Evolutionary conservation across 1,140 invertebrate genomes (phyloP), one percentile per base, ranked within the genome.

Genomic region (Drosophila repleta): DNA sequence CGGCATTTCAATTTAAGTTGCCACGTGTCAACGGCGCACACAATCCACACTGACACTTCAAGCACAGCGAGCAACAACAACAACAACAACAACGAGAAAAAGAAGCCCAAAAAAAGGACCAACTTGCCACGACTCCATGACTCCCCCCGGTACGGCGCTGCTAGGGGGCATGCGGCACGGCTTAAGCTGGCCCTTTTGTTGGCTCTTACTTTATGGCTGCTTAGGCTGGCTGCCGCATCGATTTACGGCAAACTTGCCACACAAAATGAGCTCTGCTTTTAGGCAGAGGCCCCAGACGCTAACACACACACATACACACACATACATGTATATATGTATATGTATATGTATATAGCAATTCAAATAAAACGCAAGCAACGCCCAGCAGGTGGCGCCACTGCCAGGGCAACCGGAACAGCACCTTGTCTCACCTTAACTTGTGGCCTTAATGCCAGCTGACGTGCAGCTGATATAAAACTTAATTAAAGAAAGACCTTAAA

Each of bases 1-100:
- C 82, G 70, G 82, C 82, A 76, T 88, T 87, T 87, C 83, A 87
- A 87, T 87, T 87, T 82, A 82, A 82, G 74, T 78, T 82, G 75
- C 83, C 82, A 87, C 83, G 82, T 88, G 83, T 87, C 82, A 87
- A 76, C 68, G 74, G 35, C 66, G 74, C 83, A 79, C 71, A 80
- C 78, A 75, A 87, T 82, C 78, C 83, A 76, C 75, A 82, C 71
- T 82, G 82, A 87, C 83, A 88, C 82, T 82, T 77, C 43, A 82
- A 76, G 69, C 72, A 63, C 17, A 37, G 11, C 48, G 41, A 35
- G 10, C 51, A 35, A 37, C 17, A 48, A 26, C 4, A 37, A 13
- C 45, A 35, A 35, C 21, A 48, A 45, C 10, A 21, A 55, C 7
- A 41, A 26, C 45, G 29, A 45, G 7, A 46, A 29, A 35, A 15